Percentiles rank a stretch among this genome's conserved stretches.
Conservation (phyloP, 2,888 invertebrate genomes). For the Ptychoptera contaminata region DNA sequence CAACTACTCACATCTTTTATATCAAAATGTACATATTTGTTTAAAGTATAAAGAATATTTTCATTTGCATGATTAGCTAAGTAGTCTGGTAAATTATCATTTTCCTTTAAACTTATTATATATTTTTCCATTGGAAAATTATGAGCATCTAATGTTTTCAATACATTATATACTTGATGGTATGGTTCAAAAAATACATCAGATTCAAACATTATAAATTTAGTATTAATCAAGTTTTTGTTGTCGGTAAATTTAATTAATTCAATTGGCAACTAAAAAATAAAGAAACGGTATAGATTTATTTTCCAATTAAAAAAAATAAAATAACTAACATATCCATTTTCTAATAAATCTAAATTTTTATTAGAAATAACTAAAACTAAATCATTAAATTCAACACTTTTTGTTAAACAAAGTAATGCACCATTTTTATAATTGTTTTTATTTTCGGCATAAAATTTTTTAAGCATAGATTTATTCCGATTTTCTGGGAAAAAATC, state of each 20-base stretch:
- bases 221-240: slow-evolving; percentile 22
- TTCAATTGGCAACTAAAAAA: slow-evolving; percentile 22
- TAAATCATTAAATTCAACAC: slow-evolving; percentile 48
- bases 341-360: slow-evolving; percentile 32
- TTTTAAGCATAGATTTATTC: neutral
- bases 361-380: slow-evolving; percentile 51
- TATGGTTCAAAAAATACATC: slow-evolving; percentile 73
- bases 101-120: slow-evolving; percentile 43
- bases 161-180: slow-evolving; percentile 51
- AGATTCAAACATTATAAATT: slow-evolving; percentile 56
- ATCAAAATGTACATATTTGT: slow-evolving; percentile 9
- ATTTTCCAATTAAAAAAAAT: slow-evolving; percentile 3
- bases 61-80: slow-evolving; percentile 16
- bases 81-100: slow-evolving; percentile 22
- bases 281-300: slow-evolving; percentile 1
- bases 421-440: slow-evolving; percentile 36
- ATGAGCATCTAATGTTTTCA: slow-evolving; percentile 39
- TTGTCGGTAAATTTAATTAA: slow-evolving; percentile 23
- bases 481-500: slow-evolving; percentile 13
- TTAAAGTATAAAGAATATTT: no score
- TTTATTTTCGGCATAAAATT: neutral
- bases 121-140: slow-evolving; percentile 53
- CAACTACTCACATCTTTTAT: slow-evolving; percentile 23
- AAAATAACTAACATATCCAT: slow-evolving; percentile 37
- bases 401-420: slow-evolving; percentile 49